These are phyloP conservation scores for Chironomus striatipennis DNA, from an alignment of 1,140 invertebrate genomes.

Conservation along the genomic window DNA sequence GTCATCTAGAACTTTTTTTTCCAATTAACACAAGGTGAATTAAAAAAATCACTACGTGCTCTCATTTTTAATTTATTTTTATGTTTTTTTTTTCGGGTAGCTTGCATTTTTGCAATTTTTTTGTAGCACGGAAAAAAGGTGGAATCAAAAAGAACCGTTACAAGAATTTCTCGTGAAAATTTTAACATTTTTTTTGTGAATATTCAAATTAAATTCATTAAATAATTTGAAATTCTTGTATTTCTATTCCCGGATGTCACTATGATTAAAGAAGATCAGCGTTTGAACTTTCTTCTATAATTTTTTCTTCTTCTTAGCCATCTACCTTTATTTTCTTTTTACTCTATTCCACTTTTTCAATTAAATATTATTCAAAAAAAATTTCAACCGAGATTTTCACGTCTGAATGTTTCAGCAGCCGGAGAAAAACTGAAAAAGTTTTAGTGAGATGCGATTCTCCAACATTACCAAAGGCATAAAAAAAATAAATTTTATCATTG, in stretches of 20 bases:
- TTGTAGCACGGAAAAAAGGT: not conserved
- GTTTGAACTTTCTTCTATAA: constrained; percentile 3
- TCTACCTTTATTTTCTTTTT: constrained; percentile 5
- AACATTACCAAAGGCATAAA: not conserved
- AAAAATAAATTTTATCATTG: not conserved
- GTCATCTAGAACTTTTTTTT: constrained; percentile 23
- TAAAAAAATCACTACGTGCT: not conserved
- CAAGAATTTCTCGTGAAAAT: constrained; percentile 2
- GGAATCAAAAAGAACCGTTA: constrained; percentile 17
- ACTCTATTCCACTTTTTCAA: constrained; percentile 1
- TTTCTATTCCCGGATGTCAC: constrained; percentile 11
- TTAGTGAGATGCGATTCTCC: not conserved
- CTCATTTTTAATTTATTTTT: constrained; percentile 9
- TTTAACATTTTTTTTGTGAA: no score
- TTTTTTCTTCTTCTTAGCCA: constrained; percentile 3
- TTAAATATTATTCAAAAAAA: not conserved
- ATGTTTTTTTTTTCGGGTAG: not conserved
- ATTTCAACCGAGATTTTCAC: not conserved
- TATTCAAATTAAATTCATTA: not conserved
- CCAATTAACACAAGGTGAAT: constrained; percentile 11
- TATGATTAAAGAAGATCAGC: constrained; percentile 13
- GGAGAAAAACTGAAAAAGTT: constrained; percentile 26
- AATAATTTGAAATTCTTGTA: not conserved
- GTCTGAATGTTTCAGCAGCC: constrained; percentile 26
- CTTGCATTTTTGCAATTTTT: constrained; percentile 21